phyloP scores from a whole-genome alignment of 92 coral and sea anemone species.

The Montipora capitata region DNA sequence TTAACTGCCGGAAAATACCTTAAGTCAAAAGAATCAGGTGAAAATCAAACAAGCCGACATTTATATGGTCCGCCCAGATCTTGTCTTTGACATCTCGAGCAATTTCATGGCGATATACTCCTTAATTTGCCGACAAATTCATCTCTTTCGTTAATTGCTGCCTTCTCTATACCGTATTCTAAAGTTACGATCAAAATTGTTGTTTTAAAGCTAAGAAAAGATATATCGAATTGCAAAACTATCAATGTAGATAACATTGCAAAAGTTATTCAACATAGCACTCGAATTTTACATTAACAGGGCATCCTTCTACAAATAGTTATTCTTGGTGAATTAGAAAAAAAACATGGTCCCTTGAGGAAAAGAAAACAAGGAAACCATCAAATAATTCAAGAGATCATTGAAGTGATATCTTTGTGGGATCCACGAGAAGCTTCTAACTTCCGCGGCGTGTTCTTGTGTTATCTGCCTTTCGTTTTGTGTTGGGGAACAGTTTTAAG shows the following conservation, averaged over 20 bases:
- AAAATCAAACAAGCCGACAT: too few species aligned
- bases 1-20: too few species aligned
- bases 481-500: constrained; percentile 27
- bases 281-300: constrained; percentile 41
- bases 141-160: neutral
- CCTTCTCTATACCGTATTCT: constrained; percentile 22
- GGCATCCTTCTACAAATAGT: constrained; percentile 52
- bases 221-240: neutral
- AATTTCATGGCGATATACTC: neutral
- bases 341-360: constrained; percentile 57
- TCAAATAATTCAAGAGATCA: constrained; percentile 42
- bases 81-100: neutral
- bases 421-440: constrained; percentile 20
- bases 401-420: constrained; percentile 63
- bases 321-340: constrained; percentile 55
- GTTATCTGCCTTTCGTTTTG: constrained; percentile 36
- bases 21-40: too few species aligned
- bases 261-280: constrained; percentile 10
- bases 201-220: neutral
- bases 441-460: constrained; percentile 52
- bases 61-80: neutral
- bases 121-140: constrained; percentile 35
- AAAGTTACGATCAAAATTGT: too few species aligned
- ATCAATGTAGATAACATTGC: neutral
- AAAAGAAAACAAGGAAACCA: constrained; percentile 61